A percentile compares a stretch with the other conserved stretches of the same genome.
Evolutionary conservation across 2,797 vertebrate genomes (phyloP).

Genomic region (Huso huso): DNA sequence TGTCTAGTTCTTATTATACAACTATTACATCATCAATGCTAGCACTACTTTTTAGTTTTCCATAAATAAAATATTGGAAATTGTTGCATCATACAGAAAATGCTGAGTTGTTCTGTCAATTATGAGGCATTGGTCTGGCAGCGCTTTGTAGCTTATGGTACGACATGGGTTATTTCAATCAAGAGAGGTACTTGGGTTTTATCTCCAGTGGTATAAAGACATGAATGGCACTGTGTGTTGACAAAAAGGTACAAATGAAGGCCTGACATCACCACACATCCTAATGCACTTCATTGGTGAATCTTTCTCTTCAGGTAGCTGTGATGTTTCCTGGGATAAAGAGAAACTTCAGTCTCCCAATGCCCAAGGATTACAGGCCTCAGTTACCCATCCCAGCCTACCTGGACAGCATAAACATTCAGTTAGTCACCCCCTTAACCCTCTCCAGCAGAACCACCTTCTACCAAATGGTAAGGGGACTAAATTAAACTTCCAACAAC

Average conservation of each 20-base stretch:
- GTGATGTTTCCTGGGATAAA: slow-evolving; percentile 65
- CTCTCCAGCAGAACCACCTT: slow-evolving; percentile 56
- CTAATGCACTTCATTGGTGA: slow-evolving; percentile 3
- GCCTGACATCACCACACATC: background rate
- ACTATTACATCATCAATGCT: too few relatives aligned
- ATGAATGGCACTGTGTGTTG: background rate
- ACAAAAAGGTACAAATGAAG: background rate
- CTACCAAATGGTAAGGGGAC: slow-evolving; percentile 55
- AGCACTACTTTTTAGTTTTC: too few relatives aligned
- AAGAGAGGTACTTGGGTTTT: too few relatives aligned
- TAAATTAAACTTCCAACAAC: background rate
- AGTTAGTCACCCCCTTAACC: slow-evolving; percentile 57
- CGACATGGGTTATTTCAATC: too few relatives aligned
- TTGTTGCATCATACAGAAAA: too few relatives aligned
- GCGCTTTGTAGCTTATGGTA: too few relatives aligned
- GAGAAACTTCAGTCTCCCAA: slow-evolving; percentile 52
- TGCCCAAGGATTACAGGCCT: slow-evolving; percentile 48
- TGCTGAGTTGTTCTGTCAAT: too few relatives aligned
- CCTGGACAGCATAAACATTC: slow-evolving; percentile 51
- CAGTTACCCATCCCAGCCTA: slow-evolving; percentile 48
- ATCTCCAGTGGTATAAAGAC: background rate
- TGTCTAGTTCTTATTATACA: too few relatives aligned
- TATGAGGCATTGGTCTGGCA: too few relatives aligned
- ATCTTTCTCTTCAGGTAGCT: slow-evolving; percentile 56
- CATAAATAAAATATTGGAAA: too few relatives aligned